A percentile compares a stretch with the other conserved stretches of the same genome.
Conservation (phyloP, 2,888 invertebrate genomes). For the Ophion costatus region DNA sequence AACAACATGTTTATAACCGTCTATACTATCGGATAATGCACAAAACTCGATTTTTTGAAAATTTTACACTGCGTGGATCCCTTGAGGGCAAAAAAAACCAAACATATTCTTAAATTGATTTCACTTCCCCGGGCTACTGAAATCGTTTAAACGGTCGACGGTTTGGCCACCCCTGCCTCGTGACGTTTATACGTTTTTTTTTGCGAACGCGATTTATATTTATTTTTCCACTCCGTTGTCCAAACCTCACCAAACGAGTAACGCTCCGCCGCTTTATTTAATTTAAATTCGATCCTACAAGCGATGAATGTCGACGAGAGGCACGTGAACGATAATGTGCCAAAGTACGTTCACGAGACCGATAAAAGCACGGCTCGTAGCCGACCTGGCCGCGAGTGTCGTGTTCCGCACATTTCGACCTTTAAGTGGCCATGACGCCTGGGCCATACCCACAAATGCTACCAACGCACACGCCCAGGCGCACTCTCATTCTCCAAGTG, state of each 20-base stretch:
- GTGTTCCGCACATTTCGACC: not conserved
- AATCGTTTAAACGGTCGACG: too few species aligned
- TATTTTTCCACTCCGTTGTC: not conserved
- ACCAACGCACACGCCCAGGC: not conserved
- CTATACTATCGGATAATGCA: too few species aligned
- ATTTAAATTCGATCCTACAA: not conserved
- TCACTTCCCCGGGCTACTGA: too few species aligned
- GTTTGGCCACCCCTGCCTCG: too few species aligned
- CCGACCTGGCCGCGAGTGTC: not conserved
- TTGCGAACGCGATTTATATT: too few species aligned
- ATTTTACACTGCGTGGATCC: too few species aligned
- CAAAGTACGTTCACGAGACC: not conserved
- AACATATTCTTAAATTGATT: too few species aligned
- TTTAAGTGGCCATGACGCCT: slow-evolving; percentile 13
- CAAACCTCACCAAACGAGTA: not conserved
- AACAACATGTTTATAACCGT: too few species aligned
- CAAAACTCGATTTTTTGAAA: too few species aligned
- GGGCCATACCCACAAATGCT: not conserved
- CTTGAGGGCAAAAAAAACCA: too few species aligned
- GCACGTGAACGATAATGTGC: not conserved
- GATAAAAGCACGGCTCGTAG: too few species aligned
- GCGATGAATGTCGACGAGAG: not conserved
- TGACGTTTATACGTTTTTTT: too few species aligned
- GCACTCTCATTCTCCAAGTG: not conserved
- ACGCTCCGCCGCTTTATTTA: not conserved